Percentiles rank a stretch among this genome's conserved stretches.
These are phyloP conservation scores for Phortica variegata DNA, from an alignment of 1,140 invertebrate genomes.

Conservation along the genomic window DNA sequence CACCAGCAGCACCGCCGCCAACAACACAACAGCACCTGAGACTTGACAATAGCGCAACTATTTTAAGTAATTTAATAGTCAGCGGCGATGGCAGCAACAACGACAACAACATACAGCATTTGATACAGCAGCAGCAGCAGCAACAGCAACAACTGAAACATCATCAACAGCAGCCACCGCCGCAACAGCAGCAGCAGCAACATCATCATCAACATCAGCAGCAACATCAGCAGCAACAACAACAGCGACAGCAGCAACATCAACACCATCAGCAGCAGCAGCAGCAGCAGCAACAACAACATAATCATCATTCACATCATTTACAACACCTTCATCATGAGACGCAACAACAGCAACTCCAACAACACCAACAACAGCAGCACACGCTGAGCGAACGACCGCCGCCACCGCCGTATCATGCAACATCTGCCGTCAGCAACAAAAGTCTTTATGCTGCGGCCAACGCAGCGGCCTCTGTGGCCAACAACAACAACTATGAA, in stretches of 20 bases:
- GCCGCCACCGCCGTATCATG: constrained; percentile 3
- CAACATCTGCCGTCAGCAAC: constrained; percentile 10
- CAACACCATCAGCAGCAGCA: constrained; percentile 18
- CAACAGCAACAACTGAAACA: constrained; percentile 25
- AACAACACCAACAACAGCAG: constrained; percentile 11
- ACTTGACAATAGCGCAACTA: too few species aligned
- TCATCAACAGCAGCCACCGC: constrained; percentile 12
- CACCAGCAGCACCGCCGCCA: background rate
- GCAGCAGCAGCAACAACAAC: constrained; percentile 6
- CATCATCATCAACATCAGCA: constrained; percentile 17
- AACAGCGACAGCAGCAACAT: constrained; percentile 12
- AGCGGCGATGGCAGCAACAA: constrained; percentile 5
- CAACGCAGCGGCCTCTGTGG: constrained; percentile 8
- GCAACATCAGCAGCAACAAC: constrained; percentile 17
- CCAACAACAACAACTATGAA: constrained; percentile 21
- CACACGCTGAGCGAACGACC: background rate
- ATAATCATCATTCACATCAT: constrained; percentile 1
- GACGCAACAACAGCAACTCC: constrained; percentile 7
- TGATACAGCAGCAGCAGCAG: constrained; percentile 18
- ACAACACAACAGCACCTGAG: background rate
- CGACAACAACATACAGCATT: constrained; percentile 4
- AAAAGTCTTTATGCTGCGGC: constrained; percentile 2
- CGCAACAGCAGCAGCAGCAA: constrained; percentile 9
- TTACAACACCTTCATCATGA: constrained; percentile 14
- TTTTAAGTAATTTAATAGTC: too few species aligned